phyloP scores from a whole-genome alignment of 2,113 vertebrate species.

The Zootoca vivipara region DNA sequence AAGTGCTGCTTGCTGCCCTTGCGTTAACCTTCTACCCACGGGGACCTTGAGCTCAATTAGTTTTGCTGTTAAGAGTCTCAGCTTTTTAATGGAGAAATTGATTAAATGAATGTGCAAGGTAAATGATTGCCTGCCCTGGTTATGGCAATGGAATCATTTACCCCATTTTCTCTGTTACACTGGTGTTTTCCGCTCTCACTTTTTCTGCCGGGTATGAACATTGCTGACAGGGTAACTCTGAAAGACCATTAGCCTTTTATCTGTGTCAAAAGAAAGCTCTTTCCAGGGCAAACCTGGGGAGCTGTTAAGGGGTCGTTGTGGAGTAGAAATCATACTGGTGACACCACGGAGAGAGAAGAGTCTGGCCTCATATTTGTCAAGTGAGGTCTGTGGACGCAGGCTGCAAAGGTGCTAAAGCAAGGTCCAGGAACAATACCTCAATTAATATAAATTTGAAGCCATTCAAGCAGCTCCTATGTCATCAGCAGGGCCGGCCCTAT shows the following conservation, averaged over 20 bases:
- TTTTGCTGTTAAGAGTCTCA: slow-evolving; percentile 13
- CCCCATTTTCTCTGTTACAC: not conserved
- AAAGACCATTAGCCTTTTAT: not conserved
- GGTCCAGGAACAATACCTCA: not conserved
- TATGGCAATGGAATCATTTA: not conserved
- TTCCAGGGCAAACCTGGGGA: not conserved
- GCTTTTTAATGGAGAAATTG: slow-evolving; percentile 30
- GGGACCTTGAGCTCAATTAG: slow-evolving; percentile 18
- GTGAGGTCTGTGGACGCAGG: not conserved
- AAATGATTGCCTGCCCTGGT: not conserved
- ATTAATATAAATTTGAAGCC: not conserved
- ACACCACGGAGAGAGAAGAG: not conserved
- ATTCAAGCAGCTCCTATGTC: not conserved
- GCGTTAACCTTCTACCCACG: slow-evolving; percentile 1
- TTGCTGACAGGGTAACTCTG: not conserved
- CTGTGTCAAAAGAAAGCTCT: not conserved
- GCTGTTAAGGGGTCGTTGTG: not conserved
- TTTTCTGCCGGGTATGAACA: not conserved
- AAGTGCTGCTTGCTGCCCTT: slow-evolving; percentile 1
- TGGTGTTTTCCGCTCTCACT: not conserved
- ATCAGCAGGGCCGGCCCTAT: no score
- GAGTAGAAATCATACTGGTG: not conserved
- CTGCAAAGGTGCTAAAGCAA: not conserved
- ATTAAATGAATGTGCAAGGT: slow-evolving; percentile 8
- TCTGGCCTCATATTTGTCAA: not conserved